Base-by-base conservation (phyloP, 2,113 vertebrate species). In the Ceuthmochares aereus region DNA sequence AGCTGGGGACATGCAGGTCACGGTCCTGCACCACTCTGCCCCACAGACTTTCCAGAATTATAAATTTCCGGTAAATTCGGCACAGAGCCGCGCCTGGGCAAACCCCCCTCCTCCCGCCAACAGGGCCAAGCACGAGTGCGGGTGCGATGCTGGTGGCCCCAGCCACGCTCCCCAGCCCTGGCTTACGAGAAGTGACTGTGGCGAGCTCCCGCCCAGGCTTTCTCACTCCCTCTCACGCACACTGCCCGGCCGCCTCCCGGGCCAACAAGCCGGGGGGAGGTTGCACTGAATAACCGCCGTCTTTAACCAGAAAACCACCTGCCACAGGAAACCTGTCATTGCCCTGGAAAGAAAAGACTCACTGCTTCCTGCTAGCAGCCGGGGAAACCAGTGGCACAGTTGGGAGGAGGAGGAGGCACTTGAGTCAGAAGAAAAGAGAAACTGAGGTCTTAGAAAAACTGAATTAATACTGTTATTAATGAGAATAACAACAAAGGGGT, bases 301-400 rank as follows among this genome's bases (percentile, higher is more conserved):
- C 89, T 91, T 96, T 94, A 97, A 96, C 77, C 90, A 97, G 96
- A 97, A 98, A 98, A 98, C 98, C 97, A 96, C 95, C 96, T 97
- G 96, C 91, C 98, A 98, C 98, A 98, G 98, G 98, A 99, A 99
- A 98, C 93, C 92, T 93, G 96, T 98, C 98, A 98, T 89, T 94
- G 89, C 96, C 97, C 98, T 97, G 98, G 98, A 98, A 99, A 98
- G 98, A 98, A 98, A 96, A 97, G 95, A 91, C 83, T 97, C 87
- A 89, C 94, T 91, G 94, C 98, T 99, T 99, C 98, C 98, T 99
- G 98, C 98, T 21, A 73, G 89, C 92, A 93, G 93, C 92, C 84
- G 86, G 92, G 97, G 96, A 96, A 97, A 95, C 64, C 94, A 74
- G 84, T 29, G 0, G 74, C 63, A 40, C 9, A 4, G 56, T 9